Conservation (phyloP, 2,797 vertebrate genomes). For the Gymnodraco acuticeps region DNA sequence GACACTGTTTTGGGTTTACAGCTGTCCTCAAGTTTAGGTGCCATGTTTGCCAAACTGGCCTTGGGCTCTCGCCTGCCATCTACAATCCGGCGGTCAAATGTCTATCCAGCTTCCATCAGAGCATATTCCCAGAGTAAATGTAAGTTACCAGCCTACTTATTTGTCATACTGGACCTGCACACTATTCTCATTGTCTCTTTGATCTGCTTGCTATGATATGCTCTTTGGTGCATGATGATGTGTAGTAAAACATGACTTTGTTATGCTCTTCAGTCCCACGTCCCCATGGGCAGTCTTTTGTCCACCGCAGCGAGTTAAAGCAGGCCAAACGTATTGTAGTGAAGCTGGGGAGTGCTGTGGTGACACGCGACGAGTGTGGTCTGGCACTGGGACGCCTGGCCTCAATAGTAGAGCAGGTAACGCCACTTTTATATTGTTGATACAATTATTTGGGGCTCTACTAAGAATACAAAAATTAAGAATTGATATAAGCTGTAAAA, state of each 20-base stretch:
- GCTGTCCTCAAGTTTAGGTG: constrained; percentile 38
- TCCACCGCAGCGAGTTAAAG: constrained; percentile 95
- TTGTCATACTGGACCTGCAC: neutral
- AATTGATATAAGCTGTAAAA: neutral
- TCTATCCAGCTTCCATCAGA: constrained; percentile 64
- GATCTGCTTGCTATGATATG: neutral
- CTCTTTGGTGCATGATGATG: neutral
- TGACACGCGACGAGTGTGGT: constrained; percentile 97
- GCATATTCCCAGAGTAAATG: constrained; percentile 77
- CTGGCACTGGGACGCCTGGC: constrained; percentile 95
- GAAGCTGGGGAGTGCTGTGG: constrained; percentile 97
- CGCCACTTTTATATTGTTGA: neutral
- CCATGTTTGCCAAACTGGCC: constrained; percentile 79
- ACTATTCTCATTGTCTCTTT: constrained; percentile 62
- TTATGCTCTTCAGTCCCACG: constrained; percentile 82
- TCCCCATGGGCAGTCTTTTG: constrained; percentile 90
- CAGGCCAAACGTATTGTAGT: constrained; percentile 97
- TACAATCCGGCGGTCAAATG: constrained; percentile 53
- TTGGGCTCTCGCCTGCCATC: constrained; percentile 65
- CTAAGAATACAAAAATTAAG: neutral
- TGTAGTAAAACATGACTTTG: neutral
- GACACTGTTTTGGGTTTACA: constrained; percentile 30
- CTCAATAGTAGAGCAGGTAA: constrained; percentile 98
- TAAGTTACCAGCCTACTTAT: constrained; percentile 47
- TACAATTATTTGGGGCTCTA: neutral